A percentile compares a stretch with the other conserved stretches of the same genome.
phyloP scores from a whole-genome alignment of 2,888 invertebrate genomes.

The Drosophila maculinotata region DNA sequence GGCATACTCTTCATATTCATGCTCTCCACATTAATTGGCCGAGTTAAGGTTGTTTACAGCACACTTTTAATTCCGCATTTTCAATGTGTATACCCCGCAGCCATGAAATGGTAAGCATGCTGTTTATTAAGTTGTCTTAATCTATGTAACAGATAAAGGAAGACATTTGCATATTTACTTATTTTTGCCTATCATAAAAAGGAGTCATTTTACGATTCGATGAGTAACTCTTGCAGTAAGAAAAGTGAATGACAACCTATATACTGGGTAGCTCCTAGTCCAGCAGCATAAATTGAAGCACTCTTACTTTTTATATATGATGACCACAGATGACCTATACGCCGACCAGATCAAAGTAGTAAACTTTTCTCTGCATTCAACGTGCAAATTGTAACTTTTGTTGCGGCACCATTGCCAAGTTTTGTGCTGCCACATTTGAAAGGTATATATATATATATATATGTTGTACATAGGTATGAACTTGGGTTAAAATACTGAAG shows the following conservation, averaged over 20 bases:
- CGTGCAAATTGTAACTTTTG: constrained; percentile 34
- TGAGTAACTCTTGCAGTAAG: too few relatives aligned
- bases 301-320: constrained; percentile 19
- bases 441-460: constrained; percentile 14
- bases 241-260: too few relatives aligned
- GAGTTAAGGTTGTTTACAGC: constrained; percentile 32
- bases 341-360: constrained; percentile 47
- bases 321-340: constrained; percentile 24
- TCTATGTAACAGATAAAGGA: not conserved
- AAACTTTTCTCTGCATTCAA: constrained; percentile 53
- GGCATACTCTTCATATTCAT: constrained; percentile 30
- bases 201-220: too few relatives aligned
- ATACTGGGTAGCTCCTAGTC: not conserved
- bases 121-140: not conserved
- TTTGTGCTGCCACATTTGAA: not conserved
- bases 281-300: not conserved
- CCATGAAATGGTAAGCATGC: not conserved
- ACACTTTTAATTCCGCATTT: constrained; percentile 38
- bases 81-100: constrained; percentile 12
- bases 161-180: too few relatives aligned
- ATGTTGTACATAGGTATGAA: not conserved
- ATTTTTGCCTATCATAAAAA: too few relatives aligned
- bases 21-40: constrained; percentile 62
- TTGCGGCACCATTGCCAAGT: constrained; percentile 9
- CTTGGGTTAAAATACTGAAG: not conserved